These are phyloP conservation scores for Loripinus fragilis DNA, from an alignment of 2,888 invertebrate genomes.

Conservation along the genomic window DNA sequence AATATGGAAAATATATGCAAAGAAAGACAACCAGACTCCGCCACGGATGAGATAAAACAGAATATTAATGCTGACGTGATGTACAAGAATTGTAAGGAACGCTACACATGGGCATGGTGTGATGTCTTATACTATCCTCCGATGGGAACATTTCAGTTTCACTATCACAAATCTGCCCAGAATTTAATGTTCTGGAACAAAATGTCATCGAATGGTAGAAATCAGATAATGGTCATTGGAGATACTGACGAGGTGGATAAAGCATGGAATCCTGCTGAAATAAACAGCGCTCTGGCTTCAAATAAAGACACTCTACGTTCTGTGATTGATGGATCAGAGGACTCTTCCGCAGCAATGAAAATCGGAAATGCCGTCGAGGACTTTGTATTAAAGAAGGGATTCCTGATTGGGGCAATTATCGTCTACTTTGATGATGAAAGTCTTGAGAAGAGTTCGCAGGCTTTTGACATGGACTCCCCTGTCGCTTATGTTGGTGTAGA, in stretches of 20 bases:
- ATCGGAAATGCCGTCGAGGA: not conserved
- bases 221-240: not conserved
- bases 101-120: too few relatives aligned
- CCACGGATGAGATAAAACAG: not conserved
- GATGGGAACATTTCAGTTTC: too few relatives aligned
- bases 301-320: not conserved
- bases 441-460: not conserved
- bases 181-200: not conserved
- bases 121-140: too few relatives aligned
- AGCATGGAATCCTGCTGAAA: not conserved
- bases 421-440: not conserved
- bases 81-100: too few relatives aligned
- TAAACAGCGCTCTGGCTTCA: not conserved
- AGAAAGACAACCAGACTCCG: not conserved
- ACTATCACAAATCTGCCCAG: too few relatives aligned
- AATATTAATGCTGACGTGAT: too few relatives aligned
- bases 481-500: not conserved
- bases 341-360: not conserved
- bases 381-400: not conserved
- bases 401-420: not conserved
- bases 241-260: not conserved
- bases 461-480: not conserved
- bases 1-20: not conserved
- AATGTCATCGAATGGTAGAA: not conserved
- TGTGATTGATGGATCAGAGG: not conserved